Percentiles rank a stretch among this genome's conserved stretches.
Evolutionary conservation across 1,140 invertebrate genomes (phyloP).

Genomic region (Drosophila bifasciata): DNA sequence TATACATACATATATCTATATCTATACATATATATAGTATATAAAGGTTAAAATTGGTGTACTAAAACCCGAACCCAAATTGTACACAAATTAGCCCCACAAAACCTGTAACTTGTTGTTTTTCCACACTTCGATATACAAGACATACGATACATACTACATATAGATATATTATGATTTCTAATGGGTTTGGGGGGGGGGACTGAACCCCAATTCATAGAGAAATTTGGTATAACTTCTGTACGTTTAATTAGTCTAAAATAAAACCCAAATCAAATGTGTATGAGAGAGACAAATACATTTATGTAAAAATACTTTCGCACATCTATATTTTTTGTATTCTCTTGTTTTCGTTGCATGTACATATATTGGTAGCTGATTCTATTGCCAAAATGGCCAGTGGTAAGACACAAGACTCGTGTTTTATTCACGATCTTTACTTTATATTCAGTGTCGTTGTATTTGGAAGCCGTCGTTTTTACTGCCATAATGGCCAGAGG

Average conservation of each 20-base stretch:
- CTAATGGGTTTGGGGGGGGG: conserved; percentile 19
- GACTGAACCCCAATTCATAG: conserved; percentile 2
- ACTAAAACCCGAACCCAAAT: background rate
- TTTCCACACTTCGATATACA: conserved; percentile 10
- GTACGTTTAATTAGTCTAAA: conserved; percentile 73
- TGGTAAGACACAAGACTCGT: no score
- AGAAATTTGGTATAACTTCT: conserved; percentile 40
- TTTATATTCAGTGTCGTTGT: no score
- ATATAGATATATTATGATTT: conserved; percentile 22
- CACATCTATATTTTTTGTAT: background rate
- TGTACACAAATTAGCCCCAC: conserved; percentile 15
- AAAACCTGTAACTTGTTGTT: background rate
- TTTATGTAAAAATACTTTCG: conserved; percentile 47
- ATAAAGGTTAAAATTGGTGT: background rate
- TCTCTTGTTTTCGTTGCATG: background rate
- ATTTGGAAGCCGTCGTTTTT: no score
- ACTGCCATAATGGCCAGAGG: no score
- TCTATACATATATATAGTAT: conserved; percentile 18
- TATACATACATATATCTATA: conserved; percentile 11
- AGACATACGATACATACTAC: conserved; percentile 28
- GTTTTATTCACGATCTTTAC: no score
- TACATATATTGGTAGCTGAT: background rate
- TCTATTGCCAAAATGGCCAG: background rate
- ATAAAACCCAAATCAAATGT: conserved; percentile 45
- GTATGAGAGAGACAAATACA: conserved; percentile 26